Percentiles rank a stretch among this genome's conserved stretches.
phyloP scores from a whole-genome alignment of 2,797 vertebrate species.

The Pitangus sulphuratus region DNA sequence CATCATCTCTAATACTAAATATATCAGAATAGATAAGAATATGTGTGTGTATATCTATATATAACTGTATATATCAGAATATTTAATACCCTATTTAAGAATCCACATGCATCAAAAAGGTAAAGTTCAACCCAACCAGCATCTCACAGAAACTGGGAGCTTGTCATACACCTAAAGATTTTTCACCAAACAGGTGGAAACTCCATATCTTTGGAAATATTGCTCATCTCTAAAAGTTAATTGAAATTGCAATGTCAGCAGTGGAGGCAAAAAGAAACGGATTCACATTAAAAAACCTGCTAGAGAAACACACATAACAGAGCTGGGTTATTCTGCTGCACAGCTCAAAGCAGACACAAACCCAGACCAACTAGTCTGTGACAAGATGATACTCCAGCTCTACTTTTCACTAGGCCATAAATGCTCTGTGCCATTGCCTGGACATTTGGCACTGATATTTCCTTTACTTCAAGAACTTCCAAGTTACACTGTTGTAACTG shows the following conservation, averaged over 20 bases:
- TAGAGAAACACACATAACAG: background rate
- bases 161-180: background rate
- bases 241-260: background rate
- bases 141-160: rapidly evolving
- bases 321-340: background rate
- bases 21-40: background rate
- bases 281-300: background rate
- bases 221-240: background rate
- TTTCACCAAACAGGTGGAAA: background rate
- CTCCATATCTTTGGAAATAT: background rate
- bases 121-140: background rate
- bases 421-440: background rate
- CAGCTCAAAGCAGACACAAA: background rate
- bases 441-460: background rate
- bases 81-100: background rate
- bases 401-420: background rate
- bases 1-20: background rate
- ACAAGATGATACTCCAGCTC: background rate
- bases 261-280: background rate
- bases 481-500: background rate
- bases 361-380: background rate
- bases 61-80: background rate
- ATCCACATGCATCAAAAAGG: background rate
- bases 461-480: background rate
- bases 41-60: background rate